phyloP scores from a whole-genome alignment of 1,140 invertebrate genomes.

The Psilanteris sp. region DNA sequence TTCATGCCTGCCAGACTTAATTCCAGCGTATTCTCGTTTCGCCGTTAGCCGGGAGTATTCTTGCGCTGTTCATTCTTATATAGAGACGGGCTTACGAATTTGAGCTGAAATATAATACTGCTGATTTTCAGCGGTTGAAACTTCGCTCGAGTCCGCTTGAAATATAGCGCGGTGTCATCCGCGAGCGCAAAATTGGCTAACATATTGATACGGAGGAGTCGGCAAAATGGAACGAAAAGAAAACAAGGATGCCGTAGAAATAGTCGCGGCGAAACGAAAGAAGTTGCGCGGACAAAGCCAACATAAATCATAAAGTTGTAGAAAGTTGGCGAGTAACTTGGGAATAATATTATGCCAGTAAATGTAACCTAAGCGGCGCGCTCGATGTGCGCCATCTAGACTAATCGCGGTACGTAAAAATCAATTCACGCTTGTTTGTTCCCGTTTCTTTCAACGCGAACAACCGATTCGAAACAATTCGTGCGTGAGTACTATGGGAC shows the following conservation, averaged over 20 bases:
- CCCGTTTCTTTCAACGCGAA: too few species aligned
- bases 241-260: slow-evolving; percentile 66
- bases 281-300: slow-evolving; percentile 28
- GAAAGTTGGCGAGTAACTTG: slow-evolving; percentile 31
- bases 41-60: too few species aligned
- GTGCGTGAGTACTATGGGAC: too few species aligned
- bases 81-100: too few species aligned
- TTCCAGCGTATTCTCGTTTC: too few species aligned
- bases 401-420: background rate
- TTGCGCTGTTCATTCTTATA: too few species aligned
- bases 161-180: slow-evolving; percentile 17
- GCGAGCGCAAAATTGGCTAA: slow-evolving; percentile 48
- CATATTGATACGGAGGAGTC: slow-evolving; percentile 72
- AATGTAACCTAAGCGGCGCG: slow-evolving; percentile 33
- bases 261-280: slow-evolving; percentile 65
- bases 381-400: slow-evolving; percentile 33
- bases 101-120: background rate
- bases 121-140: slow-evolving; percentile 16
- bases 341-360: slow-evolving; percentile 39
- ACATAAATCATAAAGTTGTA: slow-evolving; percentile 49
- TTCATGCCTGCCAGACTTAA: slow-evolving; percentile 22
- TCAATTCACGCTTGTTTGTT: slow-evolving; percentile 8
- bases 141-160: slow-evolving; percentile 8
- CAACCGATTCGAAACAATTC: too few species aligned
- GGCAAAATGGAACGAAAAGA: slow-evolving; percentile 52